These are phyloP conservation scores for Acrocephalus arundinaceus DNA, from an alignment of 2,113 vertebrate genomes.

Conservation along the genomic window DNA sequence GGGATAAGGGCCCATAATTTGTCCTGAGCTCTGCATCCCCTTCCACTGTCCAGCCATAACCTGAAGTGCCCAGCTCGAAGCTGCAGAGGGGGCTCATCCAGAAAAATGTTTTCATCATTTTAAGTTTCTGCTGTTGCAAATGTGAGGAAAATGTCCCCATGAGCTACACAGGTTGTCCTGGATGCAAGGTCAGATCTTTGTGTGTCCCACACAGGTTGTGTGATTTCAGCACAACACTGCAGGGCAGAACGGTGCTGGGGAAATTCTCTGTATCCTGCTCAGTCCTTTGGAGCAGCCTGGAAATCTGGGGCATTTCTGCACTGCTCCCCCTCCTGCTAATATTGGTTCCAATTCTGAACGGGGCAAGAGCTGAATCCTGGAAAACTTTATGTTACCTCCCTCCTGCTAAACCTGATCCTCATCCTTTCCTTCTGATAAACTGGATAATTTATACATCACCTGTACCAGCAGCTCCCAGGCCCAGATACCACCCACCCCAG, in stretches of 20 bases:
- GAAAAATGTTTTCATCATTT: neutral
- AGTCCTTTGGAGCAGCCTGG: neutral
- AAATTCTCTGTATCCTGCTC: neutral
- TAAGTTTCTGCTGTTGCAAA: neutral
- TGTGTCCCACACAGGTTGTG: neutral
- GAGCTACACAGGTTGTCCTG: neutral
- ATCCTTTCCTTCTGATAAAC: neutral
- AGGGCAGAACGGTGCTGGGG: neutral
- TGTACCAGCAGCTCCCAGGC: neutral
- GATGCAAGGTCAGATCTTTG: neutral
- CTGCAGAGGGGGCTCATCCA: neutral
- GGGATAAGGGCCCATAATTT: too few relatives aligned
- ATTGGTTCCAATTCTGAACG: neutral
- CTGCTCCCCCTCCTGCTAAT: neutral
- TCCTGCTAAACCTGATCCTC: neutral
- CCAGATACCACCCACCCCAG: neutral
- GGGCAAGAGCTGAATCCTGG: neutral
- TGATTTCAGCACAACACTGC: neutral
- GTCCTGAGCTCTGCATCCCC: neutral
- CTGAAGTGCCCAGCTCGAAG: neutral
- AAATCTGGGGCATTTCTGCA: neutral
- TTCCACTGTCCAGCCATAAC: accelerated
- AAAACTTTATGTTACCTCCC: neutral
- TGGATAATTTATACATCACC: neutral
- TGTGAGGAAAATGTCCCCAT: neutral